These are phyloP conservation scores for Catotricha subobsoleta DNA, from an alignment of 2,888 invertebrate species.

Conservation along the genomic window DNA sequence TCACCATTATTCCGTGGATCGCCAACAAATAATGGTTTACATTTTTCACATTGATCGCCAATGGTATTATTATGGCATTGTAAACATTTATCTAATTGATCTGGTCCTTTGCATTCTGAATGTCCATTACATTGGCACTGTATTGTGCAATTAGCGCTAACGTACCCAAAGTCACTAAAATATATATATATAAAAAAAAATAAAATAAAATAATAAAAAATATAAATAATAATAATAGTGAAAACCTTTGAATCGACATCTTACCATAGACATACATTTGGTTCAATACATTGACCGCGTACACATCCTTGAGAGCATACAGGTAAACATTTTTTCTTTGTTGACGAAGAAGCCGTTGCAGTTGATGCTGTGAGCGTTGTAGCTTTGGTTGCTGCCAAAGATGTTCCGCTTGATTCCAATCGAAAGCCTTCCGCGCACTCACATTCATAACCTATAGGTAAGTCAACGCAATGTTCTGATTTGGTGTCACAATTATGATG, in stretches of 20 bases:
- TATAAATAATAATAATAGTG: too few species aligned
- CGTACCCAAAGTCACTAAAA: slow-evolving; percentile 89
- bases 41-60: slow-evolving; percentile 83
- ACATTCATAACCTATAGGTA: slow-evolving; percentile 65
- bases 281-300: slow-evolving; percentile 65
- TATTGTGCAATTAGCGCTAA: slow-evolving; percentile 83
- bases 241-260: too few species aligned
- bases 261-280: slow-evolving; percentile 73
- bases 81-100: slow-evolving; percentile 61
- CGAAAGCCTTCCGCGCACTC: slow-evolving; percentile 61
- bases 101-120: slow-evolving; percentile 73
- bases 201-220: too few species aligned
- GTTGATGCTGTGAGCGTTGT: not conserved
- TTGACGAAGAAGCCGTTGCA: not conserved
- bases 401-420: slow-evolving; percentile 31
- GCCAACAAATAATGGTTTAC: slow-evolving; percentile 79
- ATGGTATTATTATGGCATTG: slow-evolving; percentile 83
- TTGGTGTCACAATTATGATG: slow-evolving; percentile 79
- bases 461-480: slow-evolving; percentile 77
- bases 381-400: slow-evolving; percentile 19
- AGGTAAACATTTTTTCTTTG: slow-evolving; percentile 47
- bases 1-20: slow-evolving; percentile 69
- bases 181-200: too few species aligned
- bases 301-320: slow-evolving; percentile 74
- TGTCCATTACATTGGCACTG: slow-evolving; percentile 92